These are phyloP conservation scores for Rhagophthalmus giganteus DNA, from an alignment of 2,888 invertebrate species.

Conservation along the genomic window DNA sequence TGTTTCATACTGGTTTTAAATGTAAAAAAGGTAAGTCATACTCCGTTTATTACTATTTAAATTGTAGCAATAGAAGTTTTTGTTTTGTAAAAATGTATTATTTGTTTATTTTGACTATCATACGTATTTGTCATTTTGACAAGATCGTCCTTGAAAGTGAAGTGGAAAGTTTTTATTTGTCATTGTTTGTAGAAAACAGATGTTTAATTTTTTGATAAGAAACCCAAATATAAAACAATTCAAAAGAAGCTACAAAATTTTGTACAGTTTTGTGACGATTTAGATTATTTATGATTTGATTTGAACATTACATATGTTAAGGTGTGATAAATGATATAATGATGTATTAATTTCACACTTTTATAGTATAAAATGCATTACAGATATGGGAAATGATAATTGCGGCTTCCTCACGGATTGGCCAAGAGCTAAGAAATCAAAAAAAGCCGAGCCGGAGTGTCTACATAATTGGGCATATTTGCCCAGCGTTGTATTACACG, in stretches of 20 bases:
- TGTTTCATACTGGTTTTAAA: conserved; percentile 34
- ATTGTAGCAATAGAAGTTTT: not conserved
- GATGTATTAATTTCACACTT: too few relatives aligned
- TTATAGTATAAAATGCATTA: conserved; percentile 19
- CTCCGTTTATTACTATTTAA: not conserved
- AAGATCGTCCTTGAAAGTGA: conserved; percentile 23
- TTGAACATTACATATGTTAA: too few relatives aligned
- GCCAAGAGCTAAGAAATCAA: conserved; percentile 53
- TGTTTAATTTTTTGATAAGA: conserved; percentile 1
- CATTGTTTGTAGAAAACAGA: conserved; percentile 5
- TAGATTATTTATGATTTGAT: too few relatives aligned
- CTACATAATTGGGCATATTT: conserved; percentile 49
- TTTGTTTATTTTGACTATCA: conserved; percentile 12
- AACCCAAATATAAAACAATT: conserved; percentile 1
- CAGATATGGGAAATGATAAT: conserved; percentile 50
- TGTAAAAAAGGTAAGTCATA: conserved; percentile 30
- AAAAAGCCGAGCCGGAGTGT: conserved; percentile 42
- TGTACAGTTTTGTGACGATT: too few relatives aligned
- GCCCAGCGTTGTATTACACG: conserved; percentile 51
- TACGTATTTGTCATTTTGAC: conserved; percentile 24
- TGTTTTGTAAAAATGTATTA: conserved; percentile 11
- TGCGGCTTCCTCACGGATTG: conserved; percentile 48
- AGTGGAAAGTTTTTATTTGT: conserved; percentile 22
- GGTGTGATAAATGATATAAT: too few relatives aligned
- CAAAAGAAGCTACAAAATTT: not conserved